Conservation (phyloP, 1,140 invertebrate genomes). For the Zelostemma sp. region DNA sequence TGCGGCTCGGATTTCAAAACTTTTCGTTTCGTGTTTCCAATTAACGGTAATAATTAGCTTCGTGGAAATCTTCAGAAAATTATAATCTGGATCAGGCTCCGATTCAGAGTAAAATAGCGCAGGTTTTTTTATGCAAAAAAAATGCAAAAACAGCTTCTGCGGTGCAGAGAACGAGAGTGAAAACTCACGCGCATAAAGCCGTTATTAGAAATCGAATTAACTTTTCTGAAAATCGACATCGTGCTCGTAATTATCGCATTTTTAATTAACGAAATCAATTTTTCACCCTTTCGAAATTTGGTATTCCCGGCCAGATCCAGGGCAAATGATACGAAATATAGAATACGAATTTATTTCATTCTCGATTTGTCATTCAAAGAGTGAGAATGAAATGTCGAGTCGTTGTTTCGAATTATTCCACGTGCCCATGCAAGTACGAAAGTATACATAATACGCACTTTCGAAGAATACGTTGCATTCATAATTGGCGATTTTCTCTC, state of each 20-base stretch:
- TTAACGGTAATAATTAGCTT: too few relatives aligned
- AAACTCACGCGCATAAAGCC: not conserved
- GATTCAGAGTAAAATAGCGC: not conserved
- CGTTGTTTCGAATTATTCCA: not conserved
- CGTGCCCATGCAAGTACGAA: not conserved
- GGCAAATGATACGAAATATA: too few relatives aligned
- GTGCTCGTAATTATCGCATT: not conserved
- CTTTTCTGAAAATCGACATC: not conserved
- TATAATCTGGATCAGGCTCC: not conserved
- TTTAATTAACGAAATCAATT: too few relatives aligned
- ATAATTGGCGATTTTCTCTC: slow-evolving; percentile 4
- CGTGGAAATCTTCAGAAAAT: too few relatives aligned
- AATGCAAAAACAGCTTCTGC: not conserved
- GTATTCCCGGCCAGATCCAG: too few relatives aligned
- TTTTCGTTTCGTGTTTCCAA: not conserved
- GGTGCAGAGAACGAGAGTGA: not conserved
- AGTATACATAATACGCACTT: not conserved
- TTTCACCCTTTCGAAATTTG: too few relatives aligned
- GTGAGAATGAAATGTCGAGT: not conserved
- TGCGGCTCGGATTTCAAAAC: not conserved
- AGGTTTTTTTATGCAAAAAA: not conserved
- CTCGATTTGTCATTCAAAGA: not conserved
- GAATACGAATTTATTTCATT: too few relatives aligned
- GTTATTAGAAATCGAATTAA: not conserved
- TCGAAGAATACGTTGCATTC: slow-evolving; percentile 4